Conservation (phyloP, 2,797 vertebrate genomes). For the Adrianichthys oophorus region DNA sequence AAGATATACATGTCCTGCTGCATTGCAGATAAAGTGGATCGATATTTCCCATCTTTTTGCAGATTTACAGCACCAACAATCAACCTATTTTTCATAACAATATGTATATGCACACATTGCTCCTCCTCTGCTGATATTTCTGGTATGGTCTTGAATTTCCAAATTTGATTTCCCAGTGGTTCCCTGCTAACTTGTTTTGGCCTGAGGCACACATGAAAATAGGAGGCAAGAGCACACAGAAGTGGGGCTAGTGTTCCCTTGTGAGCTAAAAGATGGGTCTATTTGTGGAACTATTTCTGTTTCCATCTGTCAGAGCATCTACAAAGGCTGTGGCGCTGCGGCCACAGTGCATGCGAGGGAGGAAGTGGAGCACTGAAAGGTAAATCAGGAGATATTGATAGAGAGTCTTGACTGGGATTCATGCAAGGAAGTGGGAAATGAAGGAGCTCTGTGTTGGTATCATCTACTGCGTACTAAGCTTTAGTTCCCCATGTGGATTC, state of each 20-base stretch:
- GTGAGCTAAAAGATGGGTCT: slow-evolving; percentile 67
- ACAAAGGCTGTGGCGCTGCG: slow-evolving; percentile 53
- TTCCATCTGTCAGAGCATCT: slow-evolving; percentile 64
- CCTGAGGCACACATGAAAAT: slow-evolving; percentile 66
- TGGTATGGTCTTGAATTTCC: slow-evolving; percentile 69
- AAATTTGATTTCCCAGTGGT: slow-evolving; percentile 82
- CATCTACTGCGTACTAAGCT: slow-evolving; percentile 30
- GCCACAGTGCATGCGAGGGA: slow-evolving; percentile 49
- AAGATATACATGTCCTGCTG: slow-evolving; percentile 7
- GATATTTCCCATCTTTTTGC: slow-evolving; percentile 9
- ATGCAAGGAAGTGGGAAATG: slow-evolving; percentile 42
- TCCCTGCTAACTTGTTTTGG: slow-evolving; percentile 72
- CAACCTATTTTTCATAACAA: slow-evolving; percentile 59
- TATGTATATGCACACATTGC: slow-evolving; percentile 60
- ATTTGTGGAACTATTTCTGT: slow-evolving; percentile 76
- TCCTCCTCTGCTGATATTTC: slow-evolving; percentile 50
- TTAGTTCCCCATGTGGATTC: slow-evolving; percentile 32
- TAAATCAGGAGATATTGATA: slow-evolving; percentile 25
- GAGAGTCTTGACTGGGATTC: slow-evolving; percentile 27
- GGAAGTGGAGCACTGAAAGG: slow-evolving; percentile 61
- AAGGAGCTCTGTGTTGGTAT: slow-evolving; percentile 34
- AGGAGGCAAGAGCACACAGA: slow-evolving; percentile 69
- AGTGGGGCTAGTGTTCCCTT: slow-evolving; percentile 77
- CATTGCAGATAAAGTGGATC: slow-evolving; percentile 8
- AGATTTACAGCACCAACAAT: slow-evolving; percentile 32